phyloP scores from a whole-genome alignment of 2,797 vertebrate genomes.

The Chrysocyon brachyurus region DNA sequence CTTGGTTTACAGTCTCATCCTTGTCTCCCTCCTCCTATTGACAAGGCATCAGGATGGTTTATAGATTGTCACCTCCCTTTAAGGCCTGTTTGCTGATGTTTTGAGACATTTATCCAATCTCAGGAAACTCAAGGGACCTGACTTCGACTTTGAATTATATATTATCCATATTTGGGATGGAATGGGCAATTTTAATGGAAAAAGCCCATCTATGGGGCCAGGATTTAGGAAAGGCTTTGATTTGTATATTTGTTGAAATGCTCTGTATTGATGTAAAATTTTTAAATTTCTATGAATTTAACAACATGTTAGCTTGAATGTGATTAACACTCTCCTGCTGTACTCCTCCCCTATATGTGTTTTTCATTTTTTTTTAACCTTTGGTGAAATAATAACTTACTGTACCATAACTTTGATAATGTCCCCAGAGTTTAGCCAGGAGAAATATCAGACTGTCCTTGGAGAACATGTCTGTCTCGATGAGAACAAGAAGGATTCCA shows the following conservation, averaged over 20 bases:
- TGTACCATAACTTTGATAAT: constrained; percentile 57
- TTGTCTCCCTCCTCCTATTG: constrained; percentile 67
- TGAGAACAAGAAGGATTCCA: constrained; percentile 38
- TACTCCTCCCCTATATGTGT: not conserved
- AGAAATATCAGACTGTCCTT: constrained; percentile 65
- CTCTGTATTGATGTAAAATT: constrained; percentile 48
- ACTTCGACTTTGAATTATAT: constrained; percentile 78
- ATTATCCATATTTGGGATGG: constrained; percentile 72
- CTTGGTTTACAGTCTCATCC: constrained; percentile 72
- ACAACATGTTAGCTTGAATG: constrained; percentile 64
- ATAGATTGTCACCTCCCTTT: constrained; percentile 77
- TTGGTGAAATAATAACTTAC: constrained; percentile 62
- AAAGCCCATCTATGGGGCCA: constrained; percentile 58
- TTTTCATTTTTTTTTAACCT: constrained; percentile 17
- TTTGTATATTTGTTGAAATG: constrained; percentile 69
- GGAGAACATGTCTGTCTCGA: constrained; percentile 65
- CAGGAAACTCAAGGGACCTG: constrained; percentile 76
- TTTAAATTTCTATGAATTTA: constrained; percentile 65
- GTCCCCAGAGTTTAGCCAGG: constrained; percentile 45
- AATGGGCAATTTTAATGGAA: constrained; percentile 74
- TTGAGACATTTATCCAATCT: constrained; percentile 82
- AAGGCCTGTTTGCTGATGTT: constrained; percentile 81
- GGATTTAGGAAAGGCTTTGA: constrained; percentile 58
- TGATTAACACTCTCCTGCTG: not conserved
- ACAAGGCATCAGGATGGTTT: constrained; percentile 77